Evolutionary conservation across 2,113 vertebrate genomes (phyloP).

Genomic region (Takifugu bimaculatus): DNA sequence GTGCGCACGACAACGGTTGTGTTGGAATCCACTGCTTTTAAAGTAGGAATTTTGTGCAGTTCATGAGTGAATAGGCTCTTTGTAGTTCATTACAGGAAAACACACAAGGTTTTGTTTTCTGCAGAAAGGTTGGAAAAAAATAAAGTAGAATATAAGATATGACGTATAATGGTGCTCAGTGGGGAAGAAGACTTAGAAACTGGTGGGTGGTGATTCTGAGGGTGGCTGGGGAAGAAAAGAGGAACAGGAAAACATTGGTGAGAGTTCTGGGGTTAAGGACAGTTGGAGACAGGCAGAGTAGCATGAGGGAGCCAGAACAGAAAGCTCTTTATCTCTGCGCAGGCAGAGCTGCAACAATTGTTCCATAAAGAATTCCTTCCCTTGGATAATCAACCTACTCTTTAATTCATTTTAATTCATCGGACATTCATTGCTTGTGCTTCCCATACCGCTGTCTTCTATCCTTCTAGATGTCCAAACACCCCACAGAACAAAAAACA

Average conservation of each 20-base stretch:
- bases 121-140: conserved; percentile 19
- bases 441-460: background rate
- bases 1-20: conserved; percentile 27
- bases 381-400: background rate
- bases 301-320: conserved; percentile 48
- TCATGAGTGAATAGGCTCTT: conserved; percentile 48
- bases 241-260: background rate
- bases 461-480: background rate
- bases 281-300: conserved; percentile 36
- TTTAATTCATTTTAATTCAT: background rate
- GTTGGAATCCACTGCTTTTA: conserved; percentile 55
- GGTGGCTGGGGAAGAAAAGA: no score
- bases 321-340: conserved; percentile 50
- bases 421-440: background rate
- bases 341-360: conserved; percentile 10
- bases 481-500: background rate
- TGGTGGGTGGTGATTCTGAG: background rate
- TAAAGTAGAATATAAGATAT: conserved; percentile 1
- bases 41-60: conserved; percentile 50
- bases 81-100: conserved; percentile 41
- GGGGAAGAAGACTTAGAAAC: conserved; percentile 7
- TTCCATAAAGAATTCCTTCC: conserved; percentile 11
- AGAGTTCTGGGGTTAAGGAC: conserved; percentile 7
- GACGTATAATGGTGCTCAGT: background rate
- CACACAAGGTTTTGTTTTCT: background rate